Evolutionary conservation across 2,888 invertebrate genomes (phyloP).

Genomic region (Corythucha ciliata): DNA sequence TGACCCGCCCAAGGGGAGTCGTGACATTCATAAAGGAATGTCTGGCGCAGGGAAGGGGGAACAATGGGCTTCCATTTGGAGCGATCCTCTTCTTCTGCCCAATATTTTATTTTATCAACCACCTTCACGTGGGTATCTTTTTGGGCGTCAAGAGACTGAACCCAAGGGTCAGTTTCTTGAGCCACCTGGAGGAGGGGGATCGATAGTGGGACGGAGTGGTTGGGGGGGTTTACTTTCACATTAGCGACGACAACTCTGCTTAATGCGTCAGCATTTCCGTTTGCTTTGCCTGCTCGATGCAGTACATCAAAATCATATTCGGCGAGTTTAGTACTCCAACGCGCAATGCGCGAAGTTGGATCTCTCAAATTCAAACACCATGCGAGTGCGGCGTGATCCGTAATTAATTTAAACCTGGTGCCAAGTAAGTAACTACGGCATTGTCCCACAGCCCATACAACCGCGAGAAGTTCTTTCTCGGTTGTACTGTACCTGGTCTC

Average conservation of each 20-base stretch:
- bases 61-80: too few species aligned
- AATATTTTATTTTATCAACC: too few species aligned
- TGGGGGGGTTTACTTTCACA: too few species aligned
- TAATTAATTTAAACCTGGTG: constrained; percentile 39
- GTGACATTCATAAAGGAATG: constrained; percentile 23
- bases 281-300: constrained; percentile 24
- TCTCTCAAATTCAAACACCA: constrained; percentile 40
- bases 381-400: constrained; percentile 40
- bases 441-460: constrained; percentile 36
- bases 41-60: not conserved
- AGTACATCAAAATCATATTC: constrained; percentile 36
- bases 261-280: constrained; percentile 26
- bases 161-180: not conserved
- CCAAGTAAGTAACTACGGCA: constrained; percentile 39
- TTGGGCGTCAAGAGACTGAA: not conserved
- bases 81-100: too few species aligned
- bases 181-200: not conserved
- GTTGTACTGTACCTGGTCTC: constrained; percentile 36
- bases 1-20: constrained; percentile 34
- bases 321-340: constrained; percentile 39
- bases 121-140: not conserved
- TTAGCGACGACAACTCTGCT: not conserved
- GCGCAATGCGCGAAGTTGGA: constrained; percentile 38
- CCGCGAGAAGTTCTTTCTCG: constrained; percentile 38
- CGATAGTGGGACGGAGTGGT: not conserved